These are phyloP conservation scores for Pygocentrus nattereri DNA, from an alignment of 2,797 vertebrate species.

Conservation along the genomic window DNA sequence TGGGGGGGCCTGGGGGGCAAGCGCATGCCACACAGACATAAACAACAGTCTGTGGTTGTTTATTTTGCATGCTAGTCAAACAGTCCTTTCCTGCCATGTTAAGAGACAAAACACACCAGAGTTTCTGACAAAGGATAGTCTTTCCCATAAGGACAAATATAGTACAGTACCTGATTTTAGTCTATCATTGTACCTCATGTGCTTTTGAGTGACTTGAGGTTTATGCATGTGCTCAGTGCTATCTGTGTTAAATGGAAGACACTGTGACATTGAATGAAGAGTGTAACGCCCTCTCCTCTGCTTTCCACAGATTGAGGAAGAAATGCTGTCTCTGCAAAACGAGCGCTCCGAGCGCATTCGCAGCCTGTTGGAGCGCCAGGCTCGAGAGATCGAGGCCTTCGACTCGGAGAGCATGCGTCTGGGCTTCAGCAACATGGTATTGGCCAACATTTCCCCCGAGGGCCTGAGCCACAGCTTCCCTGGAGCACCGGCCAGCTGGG, in stretches of 20 bases:
- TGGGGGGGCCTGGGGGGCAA: no score
- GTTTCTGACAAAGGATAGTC: no score
- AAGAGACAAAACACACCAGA: no score
- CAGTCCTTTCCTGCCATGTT: no score
- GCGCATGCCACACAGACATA: no score
- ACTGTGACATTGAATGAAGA: background rate
- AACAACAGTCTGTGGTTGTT: no score
- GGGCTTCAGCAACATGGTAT: constrained; percentile 99
- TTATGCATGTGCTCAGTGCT: background rate
- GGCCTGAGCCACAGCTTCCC: constrained; percentile 97
- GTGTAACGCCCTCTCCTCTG: constrained; percentile 14
- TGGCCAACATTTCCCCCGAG: constrained; percentile 96
- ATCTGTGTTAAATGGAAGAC: background rate
- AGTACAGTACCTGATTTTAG: background rate
- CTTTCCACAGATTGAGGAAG: constrained; percentile 92
- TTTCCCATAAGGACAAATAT: background rate
- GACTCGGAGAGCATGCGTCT: constrained; percentile 99
- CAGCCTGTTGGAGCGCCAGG: constrained; percentile 96
- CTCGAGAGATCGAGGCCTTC: constrained; percentile 96
- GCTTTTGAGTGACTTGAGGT: background rate
- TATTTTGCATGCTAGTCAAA: no score
- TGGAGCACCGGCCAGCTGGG: constrained; percentile 90
- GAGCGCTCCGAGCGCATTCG: constrained; percentile 94
- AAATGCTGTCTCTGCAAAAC: constrained; percentile 95
- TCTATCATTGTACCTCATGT: background rate